Evolutionary conservation across 92 coral and sea anemone genomes (phyloP), one percentile per base, ranked within the genome.

Genomic region (Virgularia gustaviana): DNA sequence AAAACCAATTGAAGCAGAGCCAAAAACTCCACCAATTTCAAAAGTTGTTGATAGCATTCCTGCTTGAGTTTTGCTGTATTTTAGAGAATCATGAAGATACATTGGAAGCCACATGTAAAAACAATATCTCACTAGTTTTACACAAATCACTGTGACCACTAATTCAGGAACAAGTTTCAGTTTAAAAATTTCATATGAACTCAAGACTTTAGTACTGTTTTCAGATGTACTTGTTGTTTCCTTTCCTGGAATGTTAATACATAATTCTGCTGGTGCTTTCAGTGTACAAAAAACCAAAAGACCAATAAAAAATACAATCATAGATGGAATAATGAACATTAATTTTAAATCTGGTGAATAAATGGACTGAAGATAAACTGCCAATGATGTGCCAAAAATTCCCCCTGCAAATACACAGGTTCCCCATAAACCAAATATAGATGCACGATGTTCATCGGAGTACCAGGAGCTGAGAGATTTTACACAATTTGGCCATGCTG

Each of bases 41-140:
- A 94, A 94, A 30, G 87, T 89, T 15, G 99, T 94, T 37, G 99
- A 90, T 76, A 94, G 37, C 63, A 87, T 84, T 16, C 99, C 99
- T 53, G 99, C 96, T 71, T 89, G 99, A 51, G 62, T 62, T 52
- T 87, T 89, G 11, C 87, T 72, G 78, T 94, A 94, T 3, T 82
- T 80, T 49, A 94, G 82, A 25, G 90, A 83, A 43, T 92, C 92
- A 62, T 86, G 88, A 15, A 92, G 90, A 54, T 92, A 92, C 98
- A 92, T 92, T 1, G 98, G 98, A n/a, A 92, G 96, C 98, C 98
- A 92, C 98, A 92, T 92, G 83, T 92, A 92, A 88, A 92, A 85
- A 37, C 98, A 92, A 62, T 92, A 92, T 9, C 98, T 85, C 20
- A 92, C 98, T 36, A 92, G 86, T 82, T 92, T 92, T 12, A 92